Evolutionary conservation across 92 coral and sea anemone species (phyloP).

Genomic region (Epizoanthus rinbou): DNA sequence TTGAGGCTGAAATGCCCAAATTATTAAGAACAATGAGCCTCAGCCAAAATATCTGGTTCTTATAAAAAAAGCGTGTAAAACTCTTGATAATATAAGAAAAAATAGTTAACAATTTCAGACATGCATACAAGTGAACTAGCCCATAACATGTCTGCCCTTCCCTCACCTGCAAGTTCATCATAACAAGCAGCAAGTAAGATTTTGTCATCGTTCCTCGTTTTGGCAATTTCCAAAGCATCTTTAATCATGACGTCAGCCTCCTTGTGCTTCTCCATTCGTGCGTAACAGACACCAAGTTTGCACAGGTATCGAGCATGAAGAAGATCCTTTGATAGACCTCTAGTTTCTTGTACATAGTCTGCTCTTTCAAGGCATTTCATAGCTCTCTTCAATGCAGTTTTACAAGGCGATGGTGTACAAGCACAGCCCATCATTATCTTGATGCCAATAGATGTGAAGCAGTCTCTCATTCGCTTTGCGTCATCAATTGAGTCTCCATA

Average conservation of each 20-base stretch:
- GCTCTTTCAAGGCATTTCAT: neutral
- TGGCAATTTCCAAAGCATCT: conserved; percentile 38
- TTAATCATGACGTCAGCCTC: conserved; percentile 38
- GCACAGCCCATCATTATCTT: conserved; percentile 49
- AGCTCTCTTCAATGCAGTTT: conserved; percentile 43
- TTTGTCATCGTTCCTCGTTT: neutral
- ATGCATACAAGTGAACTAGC: too few relatives aligned
- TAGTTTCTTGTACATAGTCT: neutral
- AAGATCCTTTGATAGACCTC: neutral
- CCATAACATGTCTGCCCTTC: too few relatives aligned
- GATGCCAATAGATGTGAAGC: conserved; percentile 55
- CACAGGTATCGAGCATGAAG: conserved; percentile 46
- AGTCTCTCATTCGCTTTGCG: conserved; percentile 26
- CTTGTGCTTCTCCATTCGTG: conserved; percentile 22
- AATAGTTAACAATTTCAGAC: too few relatives aligned
- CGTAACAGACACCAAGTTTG: conserved; percentile 58
- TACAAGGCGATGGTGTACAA: conserved; percentile 45
- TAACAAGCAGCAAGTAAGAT: conserved; percentile 58
- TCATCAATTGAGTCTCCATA: conserved; percentile 16
- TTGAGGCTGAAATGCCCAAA: too few relatives aligned
- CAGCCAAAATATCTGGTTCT: too few relatives aligned
- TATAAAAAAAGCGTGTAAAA: too few relatives aligned
- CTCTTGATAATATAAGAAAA: too few relatives aligned
- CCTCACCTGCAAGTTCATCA: conserved; percentile 65
- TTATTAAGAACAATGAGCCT: too few relatives aligned